These are phyloP conservation scores for Papilio xuthus DNA, from an alignment of 1,140 invertebrate genomes.

Conservation along the genomic window DNA sequence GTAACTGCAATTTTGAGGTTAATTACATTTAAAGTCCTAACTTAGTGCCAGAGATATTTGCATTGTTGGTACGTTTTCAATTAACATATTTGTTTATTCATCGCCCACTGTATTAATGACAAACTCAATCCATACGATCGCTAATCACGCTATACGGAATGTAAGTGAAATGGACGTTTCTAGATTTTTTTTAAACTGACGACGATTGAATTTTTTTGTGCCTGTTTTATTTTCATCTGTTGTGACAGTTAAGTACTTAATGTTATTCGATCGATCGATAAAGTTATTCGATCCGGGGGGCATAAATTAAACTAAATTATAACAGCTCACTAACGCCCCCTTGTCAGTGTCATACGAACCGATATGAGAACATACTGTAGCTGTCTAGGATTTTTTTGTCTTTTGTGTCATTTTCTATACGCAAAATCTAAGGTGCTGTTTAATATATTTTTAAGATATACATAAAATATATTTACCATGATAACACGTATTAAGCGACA, in stretches of 20 bases:
- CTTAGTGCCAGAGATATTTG: neutral
- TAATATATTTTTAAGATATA: too few relatives aligned
- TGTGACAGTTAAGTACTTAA: neutral
- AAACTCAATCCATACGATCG: constrained; percentile 30
- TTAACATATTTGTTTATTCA: constrained; percentile 32
- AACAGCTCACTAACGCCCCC: too few relatives aligned
- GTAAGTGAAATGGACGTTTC: neutral
- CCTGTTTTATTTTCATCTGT: neutral
- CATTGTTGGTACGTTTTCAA: constrained; percentile 14
- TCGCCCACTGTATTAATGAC: constrained; percentile 23
- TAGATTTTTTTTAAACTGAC: neutral
- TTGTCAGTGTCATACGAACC: too few relatives aligned
- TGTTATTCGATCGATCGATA: too few relatives aligned
- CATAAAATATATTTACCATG: too few relatives aligned
- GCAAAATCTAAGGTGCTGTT: too few relatives aligned
- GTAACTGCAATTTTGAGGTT: neutral
- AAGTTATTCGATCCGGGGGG: too few relatives aligned
- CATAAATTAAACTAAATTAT: too few relatives aligned
- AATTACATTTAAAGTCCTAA: neutral
- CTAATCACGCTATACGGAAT: constrained; percentile 26
- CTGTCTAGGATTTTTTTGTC: too few relatives aligned
- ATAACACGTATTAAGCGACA: too few relatives aligned
- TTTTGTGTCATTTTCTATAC: neutral
- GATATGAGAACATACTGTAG: too few relatives aligned
- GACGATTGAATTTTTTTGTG: neutral